Conservation (phyloP, 2,113 vertebrate species). For the Eptesicus fuscus region DNA sequence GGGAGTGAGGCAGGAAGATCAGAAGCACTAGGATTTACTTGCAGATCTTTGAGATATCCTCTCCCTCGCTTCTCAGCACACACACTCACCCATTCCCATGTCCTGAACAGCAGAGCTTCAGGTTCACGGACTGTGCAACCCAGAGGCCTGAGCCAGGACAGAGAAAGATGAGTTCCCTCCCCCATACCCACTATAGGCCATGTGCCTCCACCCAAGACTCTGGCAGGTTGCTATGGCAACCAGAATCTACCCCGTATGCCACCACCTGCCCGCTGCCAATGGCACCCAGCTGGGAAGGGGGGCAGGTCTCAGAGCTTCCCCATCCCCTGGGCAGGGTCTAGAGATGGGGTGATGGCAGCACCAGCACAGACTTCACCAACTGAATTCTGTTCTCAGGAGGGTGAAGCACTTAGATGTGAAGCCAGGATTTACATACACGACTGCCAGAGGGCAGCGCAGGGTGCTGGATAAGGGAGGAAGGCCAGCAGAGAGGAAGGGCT, state of each 20-base stretch:
- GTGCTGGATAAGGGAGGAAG: neutral
- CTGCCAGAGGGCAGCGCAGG: neutral
- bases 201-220: conserved; percentile 70
- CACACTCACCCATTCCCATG: neutral
- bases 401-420: neutral
- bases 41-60: neutral
- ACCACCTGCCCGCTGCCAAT: conserved; percentile 61
- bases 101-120: neutral
- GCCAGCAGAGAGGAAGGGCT: neutral
- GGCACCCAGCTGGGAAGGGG: conserved; percentile 48
- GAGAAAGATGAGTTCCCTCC: conserved; percentile 21
- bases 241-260: conserved; percentile 66
- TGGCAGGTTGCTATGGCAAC: conserved; percentile 70
- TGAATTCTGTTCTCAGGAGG: neutral
- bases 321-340: neutral
- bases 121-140: neutral
- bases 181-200: conserved; percentile 39
- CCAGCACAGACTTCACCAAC: neutral
- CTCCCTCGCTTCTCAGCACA: neutral
- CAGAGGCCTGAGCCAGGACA: conserved; percentile 42
- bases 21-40: neutral
- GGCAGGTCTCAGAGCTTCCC: conserved; percentile 18
- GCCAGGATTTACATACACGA: neutral
- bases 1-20: neutral
- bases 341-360: neutral